Base-by-base conservation (phyloP, 2,113 vertebrate genomes). In the Stomatorhinus ivindoensis region DNA sequence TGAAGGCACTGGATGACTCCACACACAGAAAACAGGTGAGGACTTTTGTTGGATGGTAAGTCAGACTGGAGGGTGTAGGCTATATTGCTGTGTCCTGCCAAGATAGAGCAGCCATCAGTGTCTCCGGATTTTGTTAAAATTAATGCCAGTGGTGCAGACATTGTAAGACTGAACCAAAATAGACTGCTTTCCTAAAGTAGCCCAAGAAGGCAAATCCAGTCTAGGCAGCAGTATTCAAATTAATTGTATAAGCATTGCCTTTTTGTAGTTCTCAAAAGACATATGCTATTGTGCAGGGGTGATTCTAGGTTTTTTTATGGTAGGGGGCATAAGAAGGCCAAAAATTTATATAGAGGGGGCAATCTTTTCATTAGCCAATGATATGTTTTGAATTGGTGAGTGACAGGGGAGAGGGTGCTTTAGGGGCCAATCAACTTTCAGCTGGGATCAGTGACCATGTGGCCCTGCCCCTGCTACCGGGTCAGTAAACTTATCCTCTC, bases 1-100 rank as follows among this genome's bases (percentile, higher is more conserved):
- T 98, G 91, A 92, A 96, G 21, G 92, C 89, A 86, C 48, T 93
- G 89, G 92, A 93, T 5, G 7, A 19, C 9, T 82, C 89, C 13
- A 39, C 17, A 48, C 15, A 44, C 51, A 51, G 48, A 89, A 73
- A 88, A 1, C 35, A 92, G 93, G 94, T 95, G 88, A 94, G 91
- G 46, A 21, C 24, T 15, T 51, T 44, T 1, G 39, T 0, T n/a
- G 86, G 19, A 46, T 47, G 44, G 82, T 44, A 11, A 84, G 21
- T 47, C 42, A 24, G 42, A 44, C 7, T n/a, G 10, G 39, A 44
- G 19, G 6, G 17, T 31, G 69, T 39, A 39, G 31, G 31, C 15
- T 76, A 76, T 76, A 39, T 19, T 80, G 15, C 39, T 42, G 35
- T 15, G 17, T 42, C 27, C 4, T n/a, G 11, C 65, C 65, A 73